Evolutionary conservation across 1,140 invertebrate species (phyloP).

Genomic region (Eumaeus atala): DNA sequence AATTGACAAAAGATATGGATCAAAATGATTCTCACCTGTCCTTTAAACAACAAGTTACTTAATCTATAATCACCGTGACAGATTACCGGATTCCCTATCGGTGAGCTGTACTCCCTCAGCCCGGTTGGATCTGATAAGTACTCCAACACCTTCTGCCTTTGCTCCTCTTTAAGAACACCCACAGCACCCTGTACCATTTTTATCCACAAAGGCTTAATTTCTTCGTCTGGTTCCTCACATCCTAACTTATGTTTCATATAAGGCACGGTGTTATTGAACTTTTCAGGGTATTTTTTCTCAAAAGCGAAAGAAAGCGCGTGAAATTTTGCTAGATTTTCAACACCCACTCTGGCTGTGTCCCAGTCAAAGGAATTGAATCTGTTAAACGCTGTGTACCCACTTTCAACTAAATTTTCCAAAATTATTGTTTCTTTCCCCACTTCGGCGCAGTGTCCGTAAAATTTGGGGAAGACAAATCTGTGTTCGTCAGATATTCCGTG

Average conservation of each 20-base stretch:
- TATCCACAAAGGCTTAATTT: conserved; percentile 10
- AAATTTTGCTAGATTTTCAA: conserved; percentile 39
- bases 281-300: conserved; percentile 35
- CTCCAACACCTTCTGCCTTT: conserved; percentile 25
- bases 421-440: conserved; percentile 37
- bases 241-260: conserved; percentile 20
- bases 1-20: no score
- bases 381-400: conserved; percentile 32
- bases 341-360: conserved; percentile 30
- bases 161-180: conserved; percentile 17
- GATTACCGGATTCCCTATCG: conserved; percentile 27
- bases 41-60: conserved; percentile 40
- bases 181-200: conserved; percentile 1
- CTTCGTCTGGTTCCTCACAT: conserved; percentile 9
- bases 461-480: conserved; percentile 40
- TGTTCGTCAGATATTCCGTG: conserved; percentile 27
- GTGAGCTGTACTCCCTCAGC: conserved; percentile 21
- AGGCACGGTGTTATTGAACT: conserved; percentile 29
- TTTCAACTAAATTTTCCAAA: conserved; percentile 37
- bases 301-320: conserved; percentile 50
- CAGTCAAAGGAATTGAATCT: conserved; percentile 40
- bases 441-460: conserved; percentile 29
- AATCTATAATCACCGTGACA: conserved; percentile 43
- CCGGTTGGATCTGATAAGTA: conserved; percentile 14
- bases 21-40: conserved; percentile 26